Percentiles rank a stretch among this genome's conserved stretches.
Evolutionary conservation across 2,797 vertebrate species (phyloP).

Genomic region (Amniataba percoides): DNA sequence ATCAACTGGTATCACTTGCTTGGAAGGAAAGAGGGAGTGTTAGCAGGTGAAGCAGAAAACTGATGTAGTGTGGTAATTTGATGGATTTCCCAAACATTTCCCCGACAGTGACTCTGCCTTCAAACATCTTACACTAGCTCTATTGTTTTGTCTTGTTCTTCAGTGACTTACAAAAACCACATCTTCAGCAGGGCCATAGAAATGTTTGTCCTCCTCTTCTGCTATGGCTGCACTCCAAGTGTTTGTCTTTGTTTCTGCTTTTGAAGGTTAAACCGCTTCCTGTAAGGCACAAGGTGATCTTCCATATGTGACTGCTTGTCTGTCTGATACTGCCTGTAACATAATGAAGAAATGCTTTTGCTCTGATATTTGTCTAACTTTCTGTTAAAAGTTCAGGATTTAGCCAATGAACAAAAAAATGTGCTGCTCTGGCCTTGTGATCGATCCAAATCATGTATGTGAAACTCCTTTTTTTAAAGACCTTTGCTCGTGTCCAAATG

Average conservation of each 20-base stretch:
- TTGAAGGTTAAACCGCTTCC: neutral
- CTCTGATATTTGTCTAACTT: neutral
- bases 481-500: neutral
- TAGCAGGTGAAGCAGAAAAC: conserved; percentile 16
- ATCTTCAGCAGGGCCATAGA: neutral
- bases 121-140: neutral
- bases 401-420: neutral
- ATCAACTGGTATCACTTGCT: conserved; percentile 16
- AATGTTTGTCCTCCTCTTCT: neutral
- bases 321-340: neutral
- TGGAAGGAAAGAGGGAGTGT: conserved; percentile 2
- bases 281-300: neutral
- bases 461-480: neutral
- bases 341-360: neutral
- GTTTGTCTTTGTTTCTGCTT: neutral
- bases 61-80: neutral
- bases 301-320: neutral
- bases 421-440: neutral
- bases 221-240: neutral
- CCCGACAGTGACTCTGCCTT: neutral
- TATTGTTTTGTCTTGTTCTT: neutral
- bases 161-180: neutral
- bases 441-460: neutral
- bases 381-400: neutral
- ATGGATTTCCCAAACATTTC: neutral